Evolutionary conservation across 2,797 vertebrate genomes (phyloP), one percentile per base, ranked within the genome.

Genomic region (Spea hammondii): DNA sequence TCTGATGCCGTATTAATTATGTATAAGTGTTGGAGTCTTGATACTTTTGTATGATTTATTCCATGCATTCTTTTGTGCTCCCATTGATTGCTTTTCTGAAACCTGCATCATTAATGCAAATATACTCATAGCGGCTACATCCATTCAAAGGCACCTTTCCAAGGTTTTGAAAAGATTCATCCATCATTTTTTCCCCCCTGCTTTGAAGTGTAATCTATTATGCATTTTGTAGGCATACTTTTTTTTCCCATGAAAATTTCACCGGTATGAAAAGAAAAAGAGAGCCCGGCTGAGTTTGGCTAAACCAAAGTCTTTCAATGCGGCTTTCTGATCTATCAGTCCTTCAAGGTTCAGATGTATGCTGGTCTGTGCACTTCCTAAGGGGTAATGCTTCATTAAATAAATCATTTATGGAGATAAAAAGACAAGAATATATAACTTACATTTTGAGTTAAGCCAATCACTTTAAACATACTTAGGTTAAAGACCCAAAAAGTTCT

Each of bases 11-110:
- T 69, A 81, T 77, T 81, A 77, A 81, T 81, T 81, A 81, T 81
- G 76, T 81, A 81, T 72, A 81, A 81, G 79, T 69, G 44, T 54
- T 51, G 69, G 50, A 77, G 79, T 69, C 62, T 62, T 72, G 79
- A 80, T 77, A 81, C 79, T 72, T 68, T 81, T 68, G 60, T 80
- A 72, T 76, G 79, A 77, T 81, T 81, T 81, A 81, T 81, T 77
- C 73, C 74, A 55, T 62, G 65, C 65, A 72, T 77, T 68, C 79
- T 73, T 72, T 81, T 81, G 79, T 81, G 74, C 74, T 77, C 55
- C 57, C 79, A 77, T 81, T 81, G 79, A 81, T 81, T 81, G 79
- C 79, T 77, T 81, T 80, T 81, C 45, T 55, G 73, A 77, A 81
- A 73, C 65, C 79, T 44, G 79, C 70, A 81, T 81, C 74, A 77